These are phyloP conservation scores for Dendrophyllia cribrosa DNA, from an alignment of 64 coral and sea anemone species.

Conservation along the genomic window DNA sequence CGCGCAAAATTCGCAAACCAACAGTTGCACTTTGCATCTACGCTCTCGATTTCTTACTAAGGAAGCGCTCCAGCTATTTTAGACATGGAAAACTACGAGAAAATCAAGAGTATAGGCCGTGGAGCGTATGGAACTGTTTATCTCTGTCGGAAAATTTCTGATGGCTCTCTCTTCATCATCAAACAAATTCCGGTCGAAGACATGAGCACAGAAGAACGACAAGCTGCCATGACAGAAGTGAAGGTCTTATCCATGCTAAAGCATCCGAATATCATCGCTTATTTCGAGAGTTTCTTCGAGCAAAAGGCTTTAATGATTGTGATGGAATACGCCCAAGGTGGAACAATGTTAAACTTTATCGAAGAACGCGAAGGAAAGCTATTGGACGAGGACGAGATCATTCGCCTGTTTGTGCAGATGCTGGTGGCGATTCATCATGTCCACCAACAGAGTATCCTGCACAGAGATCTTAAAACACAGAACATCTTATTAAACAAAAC, in stretches of 20 bases:
- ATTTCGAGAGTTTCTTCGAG: constrained; percentile 87
- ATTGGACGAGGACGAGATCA: constrained; percentile 91
- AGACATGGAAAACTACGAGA: constrained; percentile 91
- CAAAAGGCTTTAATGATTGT: constrained; percentile 90
- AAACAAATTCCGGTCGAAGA: constrained; percentile 95
- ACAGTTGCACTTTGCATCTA: too few species aligned
- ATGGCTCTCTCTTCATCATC: constrained; percentile 78
- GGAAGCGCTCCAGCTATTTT: not conserved
- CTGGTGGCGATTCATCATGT: constrained; percentile 83
- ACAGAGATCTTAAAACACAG: constrained; percentile 97
- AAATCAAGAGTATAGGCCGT: constrained; percentile 81
- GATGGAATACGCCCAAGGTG: constrained; percentile 95
- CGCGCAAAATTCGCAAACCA: not conserved
- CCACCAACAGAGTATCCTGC: constrained; percentile 84
- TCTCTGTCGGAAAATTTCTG: constrained; percentile 71
- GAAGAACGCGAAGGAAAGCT: constrained; percentile 86
- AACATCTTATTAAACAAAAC: constrained; percentile 96
- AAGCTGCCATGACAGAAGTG: constrained; percentile 84
- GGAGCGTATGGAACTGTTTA: constrained; percentile 92
- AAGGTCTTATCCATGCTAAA: constrained; percentile 72
- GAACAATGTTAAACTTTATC: constrained; percentile 81
- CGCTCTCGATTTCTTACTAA: not conserved
- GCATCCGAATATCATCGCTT: constrained; percentile 94
- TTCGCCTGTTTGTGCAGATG: constrained; percentile 88
- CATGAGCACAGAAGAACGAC: constrained; percentile 91